phyloP scores from a whole-genome alignment of 2,888 invertebrate species.

The Drosophila ezoana region DNA sequence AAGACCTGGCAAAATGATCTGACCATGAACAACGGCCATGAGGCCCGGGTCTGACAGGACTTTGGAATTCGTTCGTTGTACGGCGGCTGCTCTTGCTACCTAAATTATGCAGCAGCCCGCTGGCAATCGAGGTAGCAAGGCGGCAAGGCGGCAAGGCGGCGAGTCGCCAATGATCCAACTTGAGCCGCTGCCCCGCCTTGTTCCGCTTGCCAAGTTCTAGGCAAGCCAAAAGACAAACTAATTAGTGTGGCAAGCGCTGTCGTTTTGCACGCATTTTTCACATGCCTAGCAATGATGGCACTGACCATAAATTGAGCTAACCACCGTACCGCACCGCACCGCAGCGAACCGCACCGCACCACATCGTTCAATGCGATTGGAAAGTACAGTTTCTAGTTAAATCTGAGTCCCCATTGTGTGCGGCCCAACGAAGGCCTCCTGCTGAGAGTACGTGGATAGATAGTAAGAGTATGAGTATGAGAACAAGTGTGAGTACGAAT shows the following conservation, averaged over 20 bases:
- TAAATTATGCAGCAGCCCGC: slow-evolving; percentile 73
- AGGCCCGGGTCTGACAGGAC: slow-evolving; percentile 10
- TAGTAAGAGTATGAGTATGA: slow-evolving; percentile 24
- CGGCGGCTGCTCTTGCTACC: slow-evolving; percentile 56
- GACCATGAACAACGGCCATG: slow-evolving; percentile 31
- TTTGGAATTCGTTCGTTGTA: slow-evolving; percentile 35
- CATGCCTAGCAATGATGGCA: slow-evolving; percentile 55
- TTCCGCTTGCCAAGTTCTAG: slow-evolving; percentile 29
- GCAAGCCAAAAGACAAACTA: slow-evolving; percentile 61
- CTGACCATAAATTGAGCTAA: slow-evolving; percentile 64
- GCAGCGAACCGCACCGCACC: slow-evolving; percentile 10
- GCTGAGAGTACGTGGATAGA: slow-evolving; percentile 43
- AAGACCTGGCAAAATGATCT: slow-evolving; percentile 45
- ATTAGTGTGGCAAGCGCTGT: slow-evolving; percentile 67
- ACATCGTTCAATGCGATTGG: slow-evolving; percentile 49
- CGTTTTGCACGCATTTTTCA: slow-evolving; percentile 69
- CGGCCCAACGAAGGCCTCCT: slow-evolving; percentile 59
- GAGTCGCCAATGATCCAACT: slow-evolving; percentile 33
- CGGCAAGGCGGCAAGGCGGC: slow-evolving; percentile 5
- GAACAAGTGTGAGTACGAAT: slow-evolving; percentile 25
- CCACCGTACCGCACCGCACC: slow-evolving; percentile 21
- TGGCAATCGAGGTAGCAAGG: slow-evolving; percentile 35
- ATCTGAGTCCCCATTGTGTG: slow-evolving; percentile 67
- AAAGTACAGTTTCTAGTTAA: slow-evolving; percentile 72
- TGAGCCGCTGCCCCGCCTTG: slow-evolving; percentile 29